Base-by-base conservation (phyloP, 2,797 vertebrate genomes). In the Chiroxiphia lanceolata region DNA sequence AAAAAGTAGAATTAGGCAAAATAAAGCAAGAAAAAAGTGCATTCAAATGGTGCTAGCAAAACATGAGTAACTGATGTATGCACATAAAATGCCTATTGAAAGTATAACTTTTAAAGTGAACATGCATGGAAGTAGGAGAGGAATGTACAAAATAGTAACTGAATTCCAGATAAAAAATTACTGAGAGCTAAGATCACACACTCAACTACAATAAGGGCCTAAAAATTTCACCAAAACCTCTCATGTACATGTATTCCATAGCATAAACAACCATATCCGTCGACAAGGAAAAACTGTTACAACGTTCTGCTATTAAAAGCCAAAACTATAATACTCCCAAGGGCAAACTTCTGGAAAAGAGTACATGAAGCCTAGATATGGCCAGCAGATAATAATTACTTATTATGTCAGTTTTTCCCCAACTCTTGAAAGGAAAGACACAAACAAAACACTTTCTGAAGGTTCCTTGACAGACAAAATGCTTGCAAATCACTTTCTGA, bases 391-490 rank as follows among this genome's bases (percentile, higher is more conserved):
- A 67, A 91, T 85, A 67, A 91, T 85, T 84, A 92, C 38, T 87
- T 90, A 69, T 50, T 86, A 36, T 59, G 79, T 57, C 74, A 68
- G 33, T 50, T 91, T 94, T 95, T 47, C 67, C 86, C 83, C 70
- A 64, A 70, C 61, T 93, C 69, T 57, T 94, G 67, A 93, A 94
- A 93, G 60, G 36, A 86, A 80, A 87, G 69, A 93, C 81, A 76
- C 40, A 96, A 94, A 94, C 84, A 89, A 82, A 94, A 76, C 51
- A 94, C 71, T 93, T 94, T 93, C 44, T 94, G 87, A 94, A 95
- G 33, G 57, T 84, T 95, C 63, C 79, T 69, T 93, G 90, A 87
- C 77, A 94, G 88, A 92, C 47, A 94, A 95, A 96, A 97, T 63
- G 67, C 88, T 92, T 84, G 74, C n/a, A 34, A 96, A 95, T 86